Evolutionary conservation across 1,140 invertebrate species (phyloP).

Genomic region (Macrocentrus cingulum): DNA sequence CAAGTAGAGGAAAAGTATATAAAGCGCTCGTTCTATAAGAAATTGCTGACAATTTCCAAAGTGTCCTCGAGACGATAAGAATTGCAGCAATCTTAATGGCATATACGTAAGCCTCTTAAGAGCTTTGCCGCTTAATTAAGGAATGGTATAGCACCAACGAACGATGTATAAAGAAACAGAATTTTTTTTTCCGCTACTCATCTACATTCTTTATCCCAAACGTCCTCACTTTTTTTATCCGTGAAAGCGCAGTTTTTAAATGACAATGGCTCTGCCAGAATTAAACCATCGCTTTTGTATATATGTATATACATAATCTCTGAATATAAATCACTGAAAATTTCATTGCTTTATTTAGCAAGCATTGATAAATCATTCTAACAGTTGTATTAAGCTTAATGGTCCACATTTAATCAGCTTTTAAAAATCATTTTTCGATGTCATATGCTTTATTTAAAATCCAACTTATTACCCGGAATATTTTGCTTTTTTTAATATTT

Average conservation of each 20-base stretch:
- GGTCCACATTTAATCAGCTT: too few relatives aligned
- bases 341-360: too few relatives aligned
- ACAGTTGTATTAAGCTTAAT: too few relatives aligned
- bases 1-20: background rate
- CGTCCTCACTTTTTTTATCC: background rate
- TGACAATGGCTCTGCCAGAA: background rate
- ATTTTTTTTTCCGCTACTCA: background rate
- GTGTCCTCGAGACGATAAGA: slow-evolving; percentile 35
- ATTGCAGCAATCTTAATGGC: slow-evolving; percentile 30
- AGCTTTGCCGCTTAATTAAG: slow-evolving; percentile 43
- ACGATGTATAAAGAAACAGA: background rate
- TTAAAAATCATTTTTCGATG: too few relatives aligned
- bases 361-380: too few relatives aligned
- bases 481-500: too few relatives aligned
- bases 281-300: too few relatives aligned
- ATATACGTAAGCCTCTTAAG: slow-evolving; percentile 38
- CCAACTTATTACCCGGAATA: too few relatives aligned
- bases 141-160: background rate
- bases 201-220: background rate
- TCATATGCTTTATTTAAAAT: too few relatives aligned
- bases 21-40: slow-evolving; percentile 15
- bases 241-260: background rate
- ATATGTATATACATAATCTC: too few relatives aligned
- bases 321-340: too few relatives aligned
- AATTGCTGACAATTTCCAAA: slow-evolving; percentile 43